Evolutionary conservation across 1,140 invertebrate genomes (phyloP), one percentile per base, ranked within the genome.

Genomic region (Plodia interpunctella): DNA sequence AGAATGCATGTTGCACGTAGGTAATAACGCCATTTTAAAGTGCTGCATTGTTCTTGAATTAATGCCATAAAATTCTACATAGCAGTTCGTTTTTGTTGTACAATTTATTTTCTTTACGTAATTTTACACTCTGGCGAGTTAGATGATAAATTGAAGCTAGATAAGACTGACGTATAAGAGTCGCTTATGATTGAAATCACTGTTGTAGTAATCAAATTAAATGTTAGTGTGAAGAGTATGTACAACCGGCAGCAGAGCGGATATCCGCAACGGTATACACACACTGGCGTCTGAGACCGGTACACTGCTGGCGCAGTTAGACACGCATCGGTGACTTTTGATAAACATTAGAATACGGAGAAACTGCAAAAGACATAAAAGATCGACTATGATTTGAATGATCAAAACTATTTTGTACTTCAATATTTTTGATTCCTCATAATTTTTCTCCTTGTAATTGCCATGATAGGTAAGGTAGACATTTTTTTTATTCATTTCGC

Each of bases 241-340:
- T 25, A 25, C 10, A 25, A 25, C 21, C 57, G 63, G 20, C 62
- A 21, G n/a, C 28, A 21, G 60, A 63, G 60, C 74, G 74, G 74
- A 76, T 74, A 72, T 76, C 74, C 74, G 66, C 62, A 68, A 69
- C 63, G 55, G 62, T 59, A 57, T 60, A 59, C 63, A 62, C 21
- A 44, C 60, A 50, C 49, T 20, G 61, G 28, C 49, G 21, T 25
- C 6, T 6, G 21, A 3, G 21, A 6, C 21, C 21, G 21, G 21
- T 25, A 6, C 21, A 6, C 30, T 55, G 57, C 55, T 53, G 25
- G 35, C 56, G 53, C 35, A 62, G n/a, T 17, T 61, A 44, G 59
- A 50, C 58, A 53, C 55, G 60, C 66, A 49, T 20, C 60, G 63
- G 38, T 17, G 13, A 44, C 38, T 44, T 44, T 44, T 44, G 38